phyloP scores from a whole-genome alignment of 2,888 invertebrate species.

The Apantesis nais region DNA sequence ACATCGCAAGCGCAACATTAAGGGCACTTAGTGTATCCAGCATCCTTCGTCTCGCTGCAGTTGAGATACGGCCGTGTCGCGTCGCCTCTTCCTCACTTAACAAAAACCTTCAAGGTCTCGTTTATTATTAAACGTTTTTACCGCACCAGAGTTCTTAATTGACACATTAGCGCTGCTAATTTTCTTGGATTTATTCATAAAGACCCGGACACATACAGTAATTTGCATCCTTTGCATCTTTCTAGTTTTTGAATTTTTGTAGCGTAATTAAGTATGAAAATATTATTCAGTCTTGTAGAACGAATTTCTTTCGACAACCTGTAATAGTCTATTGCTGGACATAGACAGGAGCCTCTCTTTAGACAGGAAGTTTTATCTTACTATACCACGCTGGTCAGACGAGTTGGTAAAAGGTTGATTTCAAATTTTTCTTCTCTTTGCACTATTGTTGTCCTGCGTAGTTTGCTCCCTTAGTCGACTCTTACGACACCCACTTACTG shows the following conservation, averaged over 20 bases:
- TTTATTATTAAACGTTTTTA: constrained; percentile 5
- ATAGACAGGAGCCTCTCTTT: no score
- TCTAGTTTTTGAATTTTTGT: neutral
- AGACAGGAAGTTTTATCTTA: no score
- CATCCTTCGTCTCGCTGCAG: constrained; percentile 41
- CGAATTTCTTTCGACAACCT: no score
- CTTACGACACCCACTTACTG: no score
- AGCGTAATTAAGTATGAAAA: neutral
- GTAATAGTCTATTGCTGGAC: no score
- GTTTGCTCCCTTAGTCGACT: no score
- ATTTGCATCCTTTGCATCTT: neutral
- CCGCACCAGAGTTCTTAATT: neutral
- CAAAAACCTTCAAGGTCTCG: constrained; percentile 17
- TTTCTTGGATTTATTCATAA: constrained; percentile 2
- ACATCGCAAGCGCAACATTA: neutral
- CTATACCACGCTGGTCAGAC: no score
- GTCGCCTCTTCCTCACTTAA: constrained; percentile 13
- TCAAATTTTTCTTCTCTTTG: no score
- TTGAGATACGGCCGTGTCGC: constrained; percentile 34
- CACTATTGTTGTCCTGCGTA: no score
- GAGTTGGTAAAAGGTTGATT: no score
- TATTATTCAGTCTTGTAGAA: neutral
- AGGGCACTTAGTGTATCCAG: constrained; percentile 2
- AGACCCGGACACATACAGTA: neutral
- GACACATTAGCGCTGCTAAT: constrained; percentile 7